Evolutionary conservation across 2,113 vertebrate species (phyloP), one percentile per base, ranked within the genome.

Genomic region (Bettongia penicillata): DNA sequence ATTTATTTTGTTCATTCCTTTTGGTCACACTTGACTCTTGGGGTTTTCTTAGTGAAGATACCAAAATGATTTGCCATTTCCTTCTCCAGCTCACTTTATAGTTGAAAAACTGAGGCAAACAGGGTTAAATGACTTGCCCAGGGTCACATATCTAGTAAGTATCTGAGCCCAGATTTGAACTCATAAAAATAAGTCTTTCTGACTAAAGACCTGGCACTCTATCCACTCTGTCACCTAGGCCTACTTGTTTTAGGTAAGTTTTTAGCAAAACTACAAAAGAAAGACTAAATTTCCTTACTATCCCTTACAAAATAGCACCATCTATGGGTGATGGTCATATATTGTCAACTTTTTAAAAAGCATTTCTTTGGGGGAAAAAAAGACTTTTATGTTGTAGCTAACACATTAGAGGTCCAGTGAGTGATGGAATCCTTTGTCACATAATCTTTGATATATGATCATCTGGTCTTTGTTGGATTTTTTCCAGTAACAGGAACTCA

Each of bases 301-400:
- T 43, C 68, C 43, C 16, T 94, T 57, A 95, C 97, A 97, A 95
- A 95, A 97, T 0, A 98, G 98, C 98, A 47, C 98, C 98, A 98
- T 94, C 98, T 99, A 9, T 96, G 93, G 98, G 94, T 43, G 68
- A 43, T 91, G 68, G 53, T 12, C 51, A 7, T 2, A 50, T 68
- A 96, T 95, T 94, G 91, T 25, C 61, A 37, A 89, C 50, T 43
- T 43, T 84, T 84, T 1, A 89, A 61, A 96, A 96, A 7, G 19
- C 4, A 68, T 8, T 37, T 89, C 43, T 31, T 48, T 26, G 50
- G 25, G 16, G 19, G 3, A 91, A 84, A 68, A 95, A 47, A 50
- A 94, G 50, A 3, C 49, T 16, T 94, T 37, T 25, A 28, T 24
- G 0, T 3, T 26, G 11, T 14, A 1, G 5, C 91, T 90, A 50